Conservation (phyloP, 2,888 invertebrate genomes). For the Biston betularia region DNA sequence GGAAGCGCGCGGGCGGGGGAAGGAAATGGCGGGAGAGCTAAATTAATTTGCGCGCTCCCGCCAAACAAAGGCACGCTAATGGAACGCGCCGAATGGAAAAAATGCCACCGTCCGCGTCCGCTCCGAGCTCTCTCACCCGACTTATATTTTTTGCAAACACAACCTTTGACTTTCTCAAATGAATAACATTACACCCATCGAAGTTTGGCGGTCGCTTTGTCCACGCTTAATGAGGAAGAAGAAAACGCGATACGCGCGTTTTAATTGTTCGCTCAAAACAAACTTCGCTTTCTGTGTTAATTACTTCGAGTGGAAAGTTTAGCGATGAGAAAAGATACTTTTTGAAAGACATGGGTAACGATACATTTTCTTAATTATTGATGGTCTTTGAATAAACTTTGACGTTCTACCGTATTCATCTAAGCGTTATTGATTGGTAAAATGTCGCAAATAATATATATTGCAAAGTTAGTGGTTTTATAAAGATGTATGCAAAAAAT, state of each 20-base stretch:
- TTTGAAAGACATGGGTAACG: constrained; percentile 34
- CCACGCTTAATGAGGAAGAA: constrained; percentile 79
- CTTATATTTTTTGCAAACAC: constrained; percentile 75
- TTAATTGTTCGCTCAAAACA: constrained; percentile 75
- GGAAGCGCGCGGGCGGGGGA: constrained; percentile 66
- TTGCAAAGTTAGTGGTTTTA: too few species aligned
- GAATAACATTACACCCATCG: constrained; percentile 84
- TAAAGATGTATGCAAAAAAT: too few species aligned
- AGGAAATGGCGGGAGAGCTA: constrained; percentile 86
- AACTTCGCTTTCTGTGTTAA: constrained; percentile 69
- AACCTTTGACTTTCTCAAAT: constrained; percentile 85
- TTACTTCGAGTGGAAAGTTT: constrained; percentile 68
- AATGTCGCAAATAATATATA: not conserved
- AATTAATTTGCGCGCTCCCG: constrained; percentile 87
- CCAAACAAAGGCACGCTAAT: constrained; percentile 87
- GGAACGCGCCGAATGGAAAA: constrained; percentile 87
- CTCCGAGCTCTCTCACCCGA: constrained; percentile 74
- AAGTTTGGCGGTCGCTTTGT: constrained; percentile 78
- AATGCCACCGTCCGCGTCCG: constrained; percentile 87
- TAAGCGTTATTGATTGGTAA: not conserved
- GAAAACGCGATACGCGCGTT: constrained; percentile 67
- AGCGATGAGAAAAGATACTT: constrained; percentile 51
- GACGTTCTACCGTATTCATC: not conserved
- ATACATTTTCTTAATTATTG: constrained; percentile 12
- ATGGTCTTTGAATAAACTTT: not conserved